Conservation (phyloP, 2,797 vertebrate species). For the Molossus molossus region DNA sequence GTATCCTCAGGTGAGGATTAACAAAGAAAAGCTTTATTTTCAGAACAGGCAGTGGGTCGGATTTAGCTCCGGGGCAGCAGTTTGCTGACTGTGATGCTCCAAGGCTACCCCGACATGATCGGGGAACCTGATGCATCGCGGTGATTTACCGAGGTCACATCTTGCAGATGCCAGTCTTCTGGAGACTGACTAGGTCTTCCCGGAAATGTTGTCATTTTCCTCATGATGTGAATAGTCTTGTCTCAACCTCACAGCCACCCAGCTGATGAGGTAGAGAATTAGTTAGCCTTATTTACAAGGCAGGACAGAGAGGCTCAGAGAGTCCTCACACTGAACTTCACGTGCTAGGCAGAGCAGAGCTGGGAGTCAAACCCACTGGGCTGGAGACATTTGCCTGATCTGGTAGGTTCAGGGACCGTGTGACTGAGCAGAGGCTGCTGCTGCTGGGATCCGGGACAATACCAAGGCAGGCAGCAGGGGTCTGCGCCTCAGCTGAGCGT, state of each 20-base stretch:
- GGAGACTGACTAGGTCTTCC: neutral
- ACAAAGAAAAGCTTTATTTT: no score
- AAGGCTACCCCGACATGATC: neutral
- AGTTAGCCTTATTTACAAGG: neutral
- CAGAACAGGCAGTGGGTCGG: neutral
- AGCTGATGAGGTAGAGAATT: neutral
- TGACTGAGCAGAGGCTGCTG: neutral
- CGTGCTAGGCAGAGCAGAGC: neutral
- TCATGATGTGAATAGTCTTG: accelerated
- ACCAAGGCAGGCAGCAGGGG: neutral
- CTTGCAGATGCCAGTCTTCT: neutral
- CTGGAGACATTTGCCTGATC: neutral
- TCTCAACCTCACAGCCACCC: neutral
- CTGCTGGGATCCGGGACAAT: neutral
- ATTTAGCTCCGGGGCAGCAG: accelerated
- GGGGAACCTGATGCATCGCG: accelerated
- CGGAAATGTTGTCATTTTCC: neutral
- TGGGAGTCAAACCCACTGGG: neutral
- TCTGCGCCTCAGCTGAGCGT: neutral
- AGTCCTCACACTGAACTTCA: neutral
- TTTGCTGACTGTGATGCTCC: neutral
- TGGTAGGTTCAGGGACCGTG: neutral
- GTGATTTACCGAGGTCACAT: neutral
- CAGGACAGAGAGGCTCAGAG: neutral
- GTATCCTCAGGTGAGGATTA: no score